A percentile compares a stretch with the other conserved stretches of the same genome.
phyloP scores from a whole-genome alignment of 2,888 invertebrate genomes.

The Deroplatys truncata region DNA sequence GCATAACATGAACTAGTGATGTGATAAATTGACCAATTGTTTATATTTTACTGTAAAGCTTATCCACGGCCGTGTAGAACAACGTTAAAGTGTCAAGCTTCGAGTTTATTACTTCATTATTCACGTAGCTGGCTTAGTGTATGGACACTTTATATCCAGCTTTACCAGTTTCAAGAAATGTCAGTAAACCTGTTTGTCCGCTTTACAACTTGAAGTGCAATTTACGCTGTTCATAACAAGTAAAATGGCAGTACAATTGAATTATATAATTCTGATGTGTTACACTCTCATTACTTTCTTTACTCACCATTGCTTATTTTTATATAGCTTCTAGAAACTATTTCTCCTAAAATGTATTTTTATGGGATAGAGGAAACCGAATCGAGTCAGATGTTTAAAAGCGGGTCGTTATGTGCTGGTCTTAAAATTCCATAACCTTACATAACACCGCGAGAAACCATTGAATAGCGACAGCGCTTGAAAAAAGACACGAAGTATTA shows the following conservation, averaged over 20 bases:
- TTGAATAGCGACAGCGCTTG: too few species aligned
- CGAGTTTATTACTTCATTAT: background rate
- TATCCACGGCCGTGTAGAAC: background rate
- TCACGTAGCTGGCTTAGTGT: background rate
- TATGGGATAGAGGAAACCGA: too few species aligned
- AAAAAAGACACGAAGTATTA: too few species aligned
- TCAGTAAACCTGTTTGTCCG: background rate
- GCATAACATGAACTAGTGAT: background rate
- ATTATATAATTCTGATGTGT: too few species aligned
- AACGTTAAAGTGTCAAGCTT: background rate
- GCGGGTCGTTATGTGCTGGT: too few species aligned
- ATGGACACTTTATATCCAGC: background rate
- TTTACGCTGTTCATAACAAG: background rate
- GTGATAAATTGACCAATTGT: background rate
- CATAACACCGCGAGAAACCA: too few species aligned
- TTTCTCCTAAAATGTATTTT: too few species aligned
- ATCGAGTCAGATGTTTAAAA: too few species aligned
- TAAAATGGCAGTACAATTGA: background rate
- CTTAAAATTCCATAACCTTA: too few species aligned
- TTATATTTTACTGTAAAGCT: background rate
- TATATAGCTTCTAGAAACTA: too few species aligned
- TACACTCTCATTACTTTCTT: too few species aligned
- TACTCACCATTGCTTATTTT: too few species aligned
- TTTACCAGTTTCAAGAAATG: background rate
- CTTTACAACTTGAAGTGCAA: background rate